Base-by-base conservation (phyloP, 2,113 vertebrate species). In the Hippocampus mohnikei region DNA sequence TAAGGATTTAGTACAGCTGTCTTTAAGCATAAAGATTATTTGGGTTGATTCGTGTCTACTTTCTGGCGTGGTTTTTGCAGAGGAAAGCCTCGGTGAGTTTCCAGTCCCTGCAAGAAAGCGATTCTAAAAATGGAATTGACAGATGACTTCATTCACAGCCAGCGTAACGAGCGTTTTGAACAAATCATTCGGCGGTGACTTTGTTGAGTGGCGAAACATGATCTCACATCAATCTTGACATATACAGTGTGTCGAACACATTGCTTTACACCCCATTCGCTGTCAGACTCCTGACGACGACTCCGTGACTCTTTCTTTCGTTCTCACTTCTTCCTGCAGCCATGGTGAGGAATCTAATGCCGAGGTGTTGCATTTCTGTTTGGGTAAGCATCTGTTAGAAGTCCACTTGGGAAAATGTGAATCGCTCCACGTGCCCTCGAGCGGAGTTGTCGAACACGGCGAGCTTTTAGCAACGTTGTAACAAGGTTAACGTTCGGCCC, bases 331-430 rank as follows among this genome's bases (percentile, higher is more conserved):
- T 72, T 82, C 77, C 73, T 89, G 77, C 85, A 86, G 75, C 81
- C 53, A 61, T 72, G 75, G 84, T 90, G 90, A 89, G 91, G 90
- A 93, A 92, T 93, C 83, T 91, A 76, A 86, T 85, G 86, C 69
- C 73, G 80, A 87, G 82, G 91, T 91, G 88, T 84, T 91, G 90
- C 85, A 90, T 91, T 91, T 90, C 80, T 88, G 74, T 81, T 89
- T 87, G 83, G 81, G 64, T 71, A 69, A 62, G 73, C 66, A 65
- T 81, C 73, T 77, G 64, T 87, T 75, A 83, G 63, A 80, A 79
- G 78, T 83, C 81, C 85, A 79, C 77, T 82, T 65, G 76, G 75
- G 75, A 85, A 86, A 87, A 74, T 76, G 64, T 81, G 69, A 67
- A 70, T 75, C 72, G 83, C 70, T 60, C 58, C 60, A 73, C 64